Percentiles rank a stretch among this genome's conserved stretches.
Conservation (phyloP, 2,113 vertebrate genomes). For the Leuciscus idus region DNA sequence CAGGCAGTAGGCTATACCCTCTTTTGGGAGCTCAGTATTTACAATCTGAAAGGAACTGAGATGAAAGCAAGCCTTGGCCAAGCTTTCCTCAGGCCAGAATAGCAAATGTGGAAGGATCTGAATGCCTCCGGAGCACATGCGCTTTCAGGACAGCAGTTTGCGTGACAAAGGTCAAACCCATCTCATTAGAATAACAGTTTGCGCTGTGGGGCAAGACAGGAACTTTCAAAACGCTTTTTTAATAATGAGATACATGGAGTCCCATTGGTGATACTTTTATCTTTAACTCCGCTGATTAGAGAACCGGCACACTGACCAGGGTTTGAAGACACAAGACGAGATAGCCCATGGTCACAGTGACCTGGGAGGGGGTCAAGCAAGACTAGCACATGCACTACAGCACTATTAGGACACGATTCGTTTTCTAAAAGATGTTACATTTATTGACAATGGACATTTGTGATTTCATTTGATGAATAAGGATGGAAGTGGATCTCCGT, state of each 20-base stretch:
- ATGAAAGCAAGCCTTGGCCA: conserved; percentile 33
- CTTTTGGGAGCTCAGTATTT: conserved; percentile 47
- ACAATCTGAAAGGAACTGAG: conserved; percentile 19
- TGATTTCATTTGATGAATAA: neutral
- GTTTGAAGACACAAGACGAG: conserved; percentile 3
- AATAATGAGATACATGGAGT: conserved; percentile 57
- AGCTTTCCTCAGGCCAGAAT: conserved; percentile 43
- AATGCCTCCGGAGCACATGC: conserved; percentile 16
- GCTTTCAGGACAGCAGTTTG: conserved; percentile 53
- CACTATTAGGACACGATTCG: neutral
- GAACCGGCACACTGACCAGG: neutral
- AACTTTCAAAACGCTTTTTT: conserved; percentile 53
- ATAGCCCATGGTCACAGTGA: neutral
- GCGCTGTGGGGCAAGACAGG: conserved; percentile 46
- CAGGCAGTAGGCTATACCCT: neutral
- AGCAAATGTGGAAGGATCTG: conserved; percentile 34
- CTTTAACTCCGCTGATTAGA: conserved; percentile 51
- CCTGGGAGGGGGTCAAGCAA: neutral
- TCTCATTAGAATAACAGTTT: conserved; percentile 58
- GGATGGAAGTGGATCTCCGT: neutral
- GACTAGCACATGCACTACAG: neutral
- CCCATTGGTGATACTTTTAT: conserved; percentile 54
- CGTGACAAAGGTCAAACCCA: conserved; percentile 56
- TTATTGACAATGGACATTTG: neutral
- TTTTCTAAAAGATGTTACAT: neutral